A percentile compares a stretch with the other conserved stretches of the same genome.
Evolutionary conservation across 2,113 vertebrate species (phyloP).

Genomic region (Sula dactylatra): DNA sequence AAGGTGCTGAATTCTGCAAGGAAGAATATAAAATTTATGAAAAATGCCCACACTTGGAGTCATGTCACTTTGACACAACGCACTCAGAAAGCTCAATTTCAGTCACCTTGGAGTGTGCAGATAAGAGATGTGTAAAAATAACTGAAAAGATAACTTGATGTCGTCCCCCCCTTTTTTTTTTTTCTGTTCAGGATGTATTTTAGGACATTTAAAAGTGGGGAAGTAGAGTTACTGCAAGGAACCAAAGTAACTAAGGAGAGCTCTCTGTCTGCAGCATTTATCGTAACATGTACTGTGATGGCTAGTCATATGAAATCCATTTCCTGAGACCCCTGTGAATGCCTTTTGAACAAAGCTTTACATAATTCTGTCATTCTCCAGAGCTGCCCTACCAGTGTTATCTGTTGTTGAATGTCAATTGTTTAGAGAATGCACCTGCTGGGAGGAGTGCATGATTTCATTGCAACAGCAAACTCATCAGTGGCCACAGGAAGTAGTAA

Average conservation of each 20-base stretch:
- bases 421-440: background rate
- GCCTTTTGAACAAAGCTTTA: constrained; percentile 27
- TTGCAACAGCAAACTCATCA: background rate
- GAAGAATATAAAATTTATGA: background rate
- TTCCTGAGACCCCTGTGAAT: constrained; percentile 16
- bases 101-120: background rate
- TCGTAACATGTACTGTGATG: fast-evolving
- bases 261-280: background rate
- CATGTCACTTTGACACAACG: background rate
- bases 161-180: background rate
- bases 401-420: background rate
- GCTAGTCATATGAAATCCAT: background rate
- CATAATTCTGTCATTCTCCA: background rate
- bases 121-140: background rate
- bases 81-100: background rate
- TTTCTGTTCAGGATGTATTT: background rate
- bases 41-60: background rate
- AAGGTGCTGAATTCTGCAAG: background rate
- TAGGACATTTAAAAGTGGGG: background rate
- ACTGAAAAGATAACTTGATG: background rate
- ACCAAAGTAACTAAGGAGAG: background rate
- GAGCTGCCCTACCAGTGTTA: background rate
- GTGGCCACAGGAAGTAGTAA: background rate
- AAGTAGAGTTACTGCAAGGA: background rate
- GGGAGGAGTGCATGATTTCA: background rate